phyloP scores from a whole-genome alignment of 2,113 vertebrate species.

The Hiodon tergisus region DNA sequence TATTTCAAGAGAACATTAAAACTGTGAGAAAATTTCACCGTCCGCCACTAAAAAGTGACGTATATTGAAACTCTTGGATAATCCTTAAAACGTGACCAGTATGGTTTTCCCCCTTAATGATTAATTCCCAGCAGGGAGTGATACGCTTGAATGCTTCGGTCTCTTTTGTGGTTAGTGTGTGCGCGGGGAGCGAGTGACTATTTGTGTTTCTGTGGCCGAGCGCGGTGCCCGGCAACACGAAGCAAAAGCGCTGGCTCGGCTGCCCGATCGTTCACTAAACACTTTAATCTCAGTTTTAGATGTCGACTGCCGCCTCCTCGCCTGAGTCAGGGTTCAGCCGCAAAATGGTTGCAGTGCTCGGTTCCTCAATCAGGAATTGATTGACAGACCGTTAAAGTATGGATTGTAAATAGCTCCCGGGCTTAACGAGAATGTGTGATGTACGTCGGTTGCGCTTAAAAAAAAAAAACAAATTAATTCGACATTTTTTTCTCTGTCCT shows the following conservation, averaged over 20 bases:
- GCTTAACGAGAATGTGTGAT: not conserved
- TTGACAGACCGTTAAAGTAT: not conserved
- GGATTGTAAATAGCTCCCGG: not conserved
- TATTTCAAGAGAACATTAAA: no score
- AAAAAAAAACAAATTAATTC: no score
- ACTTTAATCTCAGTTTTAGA: not conserved
- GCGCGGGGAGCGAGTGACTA: not conserved
- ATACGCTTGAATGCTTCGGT: not conserved
- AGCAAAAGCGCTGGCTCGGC: not conserved
- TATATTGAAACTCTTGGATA: not conserved
- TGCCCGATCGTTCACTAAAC: not conserved
- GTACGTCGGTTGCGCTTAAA: not conserved
- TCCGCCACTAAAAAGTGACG: no score
- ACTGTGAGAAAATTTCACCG: no score
- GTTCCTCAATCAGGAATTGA: not conserved
- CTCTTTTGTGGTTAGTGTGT: not conserved
- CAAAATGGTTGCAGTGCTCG: not conserved
- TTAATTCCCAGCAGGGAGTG: constrained; percentile 7
- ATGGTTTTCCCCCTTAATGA: not conserved
- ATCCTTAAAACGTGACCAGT: not conserved
- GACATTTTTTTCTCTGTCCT: not conserved
- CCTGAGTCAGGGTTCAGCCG: not conserved
- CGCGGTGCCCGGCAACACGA: not conserved
- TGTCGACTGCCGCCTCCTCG: not conserved
- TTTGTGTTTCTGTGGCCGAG: not conserved